phyloP scores from a whole-genome alignment of 2,113 vertebrate species.

The Brachionichthys hirsutus region DNA sequence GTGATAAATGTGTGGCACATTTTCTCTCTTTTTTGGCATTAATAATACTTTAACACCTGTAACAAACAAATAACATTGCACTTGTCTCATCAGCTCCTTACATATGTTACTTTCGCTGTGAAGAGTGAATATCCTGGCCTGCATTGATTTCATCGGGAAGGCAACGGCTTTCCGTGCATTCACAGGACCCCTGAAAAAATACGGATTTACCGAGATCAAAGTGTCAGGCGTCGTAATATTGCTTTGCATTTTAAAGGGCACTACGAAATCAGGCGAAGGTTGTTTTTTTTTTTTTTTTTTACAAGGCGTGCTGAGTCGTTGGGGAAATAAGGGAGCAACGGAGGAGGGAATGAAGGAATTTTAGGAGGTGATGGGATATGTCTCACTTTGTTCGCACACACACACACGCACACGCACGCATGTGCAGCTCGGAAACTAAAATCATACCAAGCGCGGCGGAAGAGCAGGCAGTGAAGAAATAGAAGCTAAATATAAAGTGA shows the following conservation, averaged over 20 bases:
- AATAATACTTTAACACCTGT: slow-evolving; percentile 39
- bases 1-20: slow-evolving; percentile 33
- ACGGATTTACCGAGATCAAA: slow-evolving; percentile 66
- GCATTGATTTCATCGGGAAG: slow-evolving; percentile 16
- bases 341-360: slow-evolving; percentile 65
- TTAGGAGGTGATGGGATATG: slow-evolving; percentile 61
- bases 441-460: slow-evolving; percentile 58
- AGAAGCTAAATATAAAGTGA: slow-evolving; percentile 71
- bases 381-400: slow-evolving; percentile 44
- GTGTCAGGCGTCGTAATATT: slow-evolving; percentile 69
- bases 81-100: slow-evolving; percentile 28
- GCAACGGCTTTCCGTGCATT: slow-evolving; percentile 22
- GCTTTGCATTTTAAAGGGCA: slow-evolving; percentile 72
- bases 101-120: slow-evolving; percentile 13
- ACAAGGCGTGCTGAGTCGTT: slow-evolving; percentile 63
- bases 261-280: slow-evolving; percentile 46
- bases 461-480: slow-evolving; percentile 64
- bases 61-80: slow-evolving; percentile 41
- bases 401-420: too few relatives aligned
- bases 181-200: slow-evolving; percentile 60
- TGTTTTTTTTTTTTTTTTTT: slow-evolving; percentile 58
- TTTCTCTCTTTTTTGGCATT: slow-evolving; percentile 32
- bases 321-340: slow-evolving; percentile 68
- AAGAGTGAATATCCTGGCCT: slow-evolving; percentile 23
- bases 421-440: slow-evolving; percentile 34